Base-by-base conservation (phyloP, 2,888 invertebrate genomes). In the Melinopterus prodromus region DNA sequence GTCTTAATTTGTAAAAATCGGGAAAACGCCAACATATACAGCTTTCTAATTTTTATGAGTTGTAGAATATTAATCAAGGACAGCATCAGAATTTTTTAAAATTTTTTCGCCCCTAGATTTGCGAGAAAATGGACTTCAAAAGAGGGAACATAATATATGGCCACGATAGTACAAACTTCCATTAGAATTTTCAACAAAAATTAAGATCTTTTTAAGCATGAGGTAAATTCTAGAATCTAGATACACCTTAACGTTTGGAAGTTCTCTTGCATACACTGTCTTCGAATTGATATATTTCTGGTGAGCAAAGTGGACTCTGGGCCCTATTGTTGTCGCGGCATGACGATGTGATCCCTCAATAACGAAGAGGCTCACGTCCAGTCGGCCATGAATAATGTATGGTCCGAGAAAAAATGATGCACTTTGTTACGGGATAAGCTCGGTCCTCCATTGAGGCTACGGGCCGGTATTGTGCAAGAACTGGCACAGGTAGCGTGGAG, bases 371-470 rank as follows among this genome's bases (percentile, higher is more conserved):
- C 53, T 53, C 53, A 53, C 53, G 53, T 37, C 74, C 35, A 36
- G n/a, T 36, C 16, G n/a, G 35, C 74, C 37, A 74, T 74, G 74
- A 74, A 74, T 74, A 74, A 74, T 74, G 74, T 74, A 74, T 74
- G 37, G 53, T 53, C 37, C 74, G 37, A 35, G 37, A 35, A 74
- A 74, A 74, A 36, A 74, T 26, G 53, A 53, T 12, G 74, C 36
- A 74, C 74, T 74, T 74, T 74, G 74, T 74, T 35, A 74, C n/a
- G 74, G 37, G 74, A 6, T 53, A 53, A 53, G 36, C 74, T 35
- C n/a, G 9, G n/a, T 37, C 35, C 6, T 74, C 74, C 36, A 74
- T 74, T 74, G 74, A 53, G 1, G 53, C 9, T 9, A 53, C 37
- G 74, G 35, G 74, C 74, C 12, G n/a, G 36, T 35, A 74, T 74